phyloP scores from a whole-genome alignment of 2,888 invertebrate species.

The Meiosimyza platycephala region DNA sequence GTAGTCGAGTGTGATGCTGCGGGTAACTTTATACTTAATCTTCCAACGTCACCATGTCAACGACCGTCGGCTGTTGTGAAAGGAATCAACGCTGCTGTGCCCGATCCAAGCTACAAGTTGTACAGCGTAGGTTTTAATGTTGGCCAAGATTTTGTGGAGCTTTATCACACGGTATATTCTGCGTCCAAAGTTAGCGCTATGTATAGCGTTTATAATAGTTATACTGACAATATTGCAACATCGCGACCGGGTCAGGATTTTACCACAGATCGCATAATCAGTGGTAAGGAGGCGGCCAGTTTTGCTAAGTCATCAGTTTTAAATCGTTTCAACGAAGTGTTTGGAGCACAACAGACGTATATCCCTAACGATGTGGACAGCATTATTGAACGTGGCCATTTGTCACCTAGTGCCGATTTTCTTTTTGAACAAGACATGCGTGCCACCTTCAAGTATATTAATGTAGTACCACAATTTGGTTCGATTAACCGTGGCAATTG shows the following conservation, averaged over 20 bases:
- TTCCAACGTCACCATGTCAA: background rate
- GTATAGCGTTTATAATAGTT: background rate
- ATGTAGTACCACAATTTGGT: conserved; percentile 69
- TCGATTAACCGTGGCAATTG: conserved; percentile 71
- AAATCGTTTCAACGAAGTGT: conserved; percentile 2
- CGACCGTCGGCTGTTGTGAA: background rate
- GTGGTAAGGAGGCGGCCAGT: conserved; percentile 44
- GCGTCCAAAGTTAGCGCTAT: background rate
- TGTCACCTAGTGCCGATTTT: conserved; percentile 67
- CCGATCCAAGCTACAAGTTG: background rate
- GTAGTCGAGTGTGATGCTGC: background rate
- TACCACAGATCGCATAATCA: conserved; percentile 48
- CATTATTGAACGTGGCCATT: conserved; percentile 65
- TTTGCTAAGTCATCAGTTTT: conserved; percentile 35
- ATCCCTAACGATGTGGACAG: background rate
- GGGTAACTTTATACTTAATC: background rate
- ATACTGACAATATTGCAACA: background rate
- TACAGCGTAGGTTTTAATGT: conserved; percentile 16
- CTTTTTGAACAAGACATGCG: conserved; percentile 66
- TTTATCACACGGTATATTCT: conserved; percentile 6
- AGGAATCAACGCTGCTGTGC: background rate
- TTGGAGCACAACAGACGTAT: conserved; percentile 9
- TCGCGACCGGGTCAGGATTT: background rate
- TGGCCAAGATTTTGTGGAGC: background rate
- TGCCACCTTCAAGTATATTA: conserved; percentile 68